Evolutionary conservation across 2,797 vertebrate species (phyloP).

Genomic region (Enteromius mattozi): DNA sequence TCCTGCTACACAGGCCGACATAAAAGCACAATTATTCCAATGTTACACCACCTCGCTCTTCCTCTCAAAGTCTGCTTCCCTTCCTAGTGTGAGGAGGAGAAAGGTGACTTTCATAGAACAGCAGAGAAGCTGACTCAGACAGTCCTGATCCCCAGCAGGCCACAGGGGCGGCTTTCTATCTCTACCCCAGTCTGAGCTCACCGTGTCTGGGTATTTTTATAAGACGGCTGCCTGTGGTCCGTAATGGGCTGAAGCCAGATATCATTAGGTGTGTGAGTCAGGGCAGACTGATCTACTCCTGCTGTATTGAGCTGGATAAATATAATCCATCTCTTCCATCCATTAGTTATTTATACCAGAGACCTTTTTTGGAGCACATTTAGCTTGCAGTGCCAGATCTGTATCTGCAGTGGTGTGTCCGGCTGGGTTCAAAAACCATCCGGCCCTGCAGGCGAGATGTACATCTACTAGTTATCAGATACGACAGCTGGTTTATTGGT

Average conservation of each 20-base stretch:
- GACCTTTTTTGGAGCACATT: conserved; percentile 67
- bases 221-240: conserved; percentile 60
- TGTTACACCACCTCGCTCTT: conserved; percentile 31
- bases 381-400: conserved; percentile 50
- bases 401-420: conserved; percentile 45
- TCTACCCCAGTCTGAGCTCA: conserved; percentile 30
- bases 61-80: conserved; percentile 20
- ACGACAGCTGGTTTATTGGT: conserved; percentile 53
- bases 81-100: conserved; percentile 50
- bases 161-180: conserved; percentile 67
- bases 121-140: conserved; percentile 76
- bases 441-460: background rate
- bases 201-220: conserved; percentile 47
- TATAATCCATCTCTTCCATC: conserved; percentile 81
- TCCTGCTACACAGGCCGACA: conserved; percentile 46
- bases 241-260: conserved; percentile 80
- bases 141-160: conserved; percentile 71
- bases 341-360: conserved; percentile 80
- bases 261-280: conserved; percentile 82
- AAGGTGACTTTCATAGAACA: conserved; percentile 78
- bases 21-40: conserved; percentile 35
- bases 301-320: conserved; percentile 84
- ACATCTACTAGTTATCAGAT: conserved; percentile 49
- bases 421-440: conserved; percentile 23
- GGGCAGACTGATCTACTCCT: conserved; percentile 80